Evolutionary conservation across 1,140 invertebrate genomes (phyloP).

Genomic region (Eufriesea mexicana): DNA sequence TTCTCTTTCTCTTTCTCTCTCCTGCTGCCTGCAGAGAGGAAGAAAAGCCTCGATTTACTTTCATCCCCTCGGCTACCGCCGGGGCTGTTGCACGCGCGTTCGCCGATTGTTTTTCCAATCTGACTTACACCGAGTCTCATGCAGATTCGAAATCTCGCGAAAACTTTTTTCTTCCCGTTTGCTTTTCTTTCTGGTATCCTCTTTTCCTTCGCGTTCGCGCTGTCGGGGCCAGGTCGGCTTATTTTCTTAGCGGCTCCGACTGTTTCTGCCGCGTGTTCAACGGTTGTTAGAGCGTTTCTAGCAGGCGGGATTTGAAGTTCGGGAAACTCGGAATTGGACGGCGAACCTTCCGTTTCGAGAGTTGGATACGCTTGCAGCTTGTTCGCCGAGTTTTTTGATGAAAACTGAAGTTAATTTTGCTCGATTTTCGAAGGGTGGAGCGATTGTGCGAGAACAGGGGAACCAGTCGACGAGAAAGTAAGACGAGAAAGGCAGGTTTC

Average conservation of each 20-base stretch:
- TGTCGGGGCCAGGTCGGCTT: constrained; percentile 42
- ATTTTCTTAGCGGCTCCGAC: constrained; percentile 41
- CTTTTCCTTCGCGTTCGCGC: not conserved
- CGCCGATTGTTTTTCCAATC: constrained; percentile 65
- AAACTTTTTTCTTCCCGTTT: constrained; percentile 4
- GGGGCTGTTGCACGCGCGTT: not conserved
- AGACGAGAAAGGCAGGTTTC: not conserved
- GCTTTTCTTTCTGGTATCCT: not conserved
- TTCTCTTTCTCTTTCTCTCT: not conserved
- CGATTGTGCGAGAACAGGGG: too few relatives aligned
- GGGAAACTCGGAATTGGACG: not conserved
- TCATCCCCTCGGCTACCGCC: not conserved
- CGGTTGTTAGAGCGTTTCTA: not conserved
- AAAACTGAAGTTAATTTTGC: not conserved
- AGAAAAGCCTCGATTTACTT: constrained; percentile 22
- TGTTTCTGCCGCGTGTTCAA: not conserved
- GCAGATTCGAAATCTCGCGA: constrained; percentile 52
- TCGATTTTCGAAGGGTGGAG: too few relatives aligned
- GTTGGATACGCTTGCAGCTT: not conserved
- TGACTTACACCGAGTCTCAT: constrained; percentile 47
- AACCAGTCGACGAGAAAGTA: not conserved
- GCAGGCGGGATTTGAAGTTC: constrained; percentile 8
- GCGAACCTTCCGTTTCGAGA: not conserved
- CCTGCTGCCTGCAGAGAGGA: not conserved
- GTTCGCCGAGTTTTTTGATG: too few relatives aligned